Base-by-base conservation (phyloP, 1,140 invertebrate species). In the Conopomorpha cramerella region DNA sequence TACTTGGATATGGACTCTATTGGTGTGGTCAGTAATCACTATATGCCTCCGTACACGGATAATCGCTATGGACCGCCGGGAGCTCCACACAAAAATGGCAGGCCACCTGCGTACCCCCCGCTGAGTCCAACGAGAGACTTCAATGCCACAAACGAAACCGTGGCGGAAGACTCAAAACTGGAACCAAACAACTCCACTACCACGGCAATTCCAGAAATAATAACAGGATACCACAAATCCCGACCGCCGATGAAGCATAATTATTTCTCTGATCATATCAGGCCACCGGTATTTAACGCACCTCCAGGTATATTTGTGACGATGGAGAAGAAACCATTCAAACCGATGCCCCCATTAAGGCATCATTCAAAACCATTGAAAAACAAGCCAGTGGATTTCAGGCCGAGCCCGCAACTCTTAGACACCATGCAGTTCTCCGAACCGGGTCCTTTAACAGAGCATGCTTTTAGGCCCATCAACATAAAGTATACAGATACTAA, bases 321-420 rank as follows among this genome's bases (percentile, higher is more conserved):
- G 3, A 71, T 72, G 71, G 71, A 76, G 37, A 76, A 72, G 32
- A 76, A 76, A 30, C 66, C 71, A n/a, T 76, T 76, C 26, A 76
- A 72, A 34, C 71, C 71, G 2, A 57, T 76, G 57, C 71, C 71
- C n/a, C 71, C 71, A 8, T 33, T 76, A 29, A 72, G 68, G 42
- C 34, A 45, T 8, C 51, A 60, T n/a, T 31, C 37, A 2, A 72
- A 72, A 32, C 52, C 49, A n/a, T 33, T 47, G 8, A 51, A 46
- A 46, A 43, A 44, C 23, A 59, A 36, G 31, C 64, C 66, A 3
- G 45, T 46, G 17, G 71, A 76, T 38, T 76, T 76, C 34, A 39
- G 71, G 34, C 71, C 71, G 0, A 76, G 71, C 36, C 71, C 71
- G 10, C 71, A 73, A 62, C 38, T 76, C 8, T 35, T 59, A 16